Evolutionary conservation across 2,113 vertebrate genomes (phyloP).

Genomic region (Aldabrachelys gigantea): DNA sequence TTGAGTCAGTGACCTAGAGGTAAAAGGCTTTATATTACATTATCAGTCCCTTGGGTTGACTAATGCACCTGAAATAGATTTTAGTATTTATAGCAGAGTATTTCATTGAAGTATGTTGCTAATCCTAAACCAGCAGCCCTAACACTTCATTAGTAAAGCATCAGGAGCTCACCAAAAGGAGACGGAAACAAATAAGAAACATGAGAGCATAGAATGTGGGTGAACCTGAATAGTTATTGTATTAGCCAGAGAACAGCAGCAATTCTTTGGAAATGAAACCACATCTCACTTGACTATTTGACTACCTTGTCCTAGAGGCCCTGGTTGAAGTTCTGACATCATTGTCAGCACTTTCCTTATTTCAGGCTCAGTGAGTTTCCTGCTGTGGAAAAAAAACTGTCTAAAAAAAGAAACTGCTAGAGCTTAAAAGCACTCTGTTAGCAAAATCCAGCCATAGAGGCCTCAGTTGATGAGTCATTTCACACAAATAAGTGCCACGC

Average conservation of each 20-base stretch:
- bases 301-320: constrained; percentile 39
- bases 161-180: background rate
- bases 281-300: constrained; percentile 32
- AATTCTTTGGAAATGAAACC: constrained; percentile 28
- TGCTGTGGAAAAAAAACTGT: constrained; percentile 28
- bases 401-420: constrained; percentile 65
- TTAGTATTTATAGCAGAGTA: constrained; percentile 21
- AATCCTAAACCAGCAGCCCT: constrained; percentile 21
- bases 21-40: background rate
- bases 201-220: background rate
- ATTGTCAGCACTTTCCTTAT: constrained; percentile 46
- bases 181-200: constrained; percentile 30
- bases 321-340: constrained; percentile 58
- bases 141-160: constrained; percentile 44
- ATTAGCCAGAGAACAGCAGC: constrained; percentile 17
- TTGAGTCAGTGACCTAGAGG: constrained; percentile 14
- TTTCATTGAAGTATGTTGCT: background rate
- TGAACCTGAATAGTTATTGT: constrained; percentile 47
- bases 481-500: constrained; percentile 58
- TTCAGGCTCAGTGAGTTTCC: constrained; percentile 39
- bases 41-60: background rate
- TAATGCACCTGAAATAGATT: constrained; percentile 7
- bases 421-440: constrained; percentile 66
- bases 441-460: constrained; percentile 43
- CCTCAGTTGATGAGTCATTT: constrained; percentile 48